Percentiles rank a stretch among this genome's conserved stretches.
Evolutionary conservation across 2,888 invertebrate genomes (phyloP).

Genomic region (Helobdella robusta): DNA sequence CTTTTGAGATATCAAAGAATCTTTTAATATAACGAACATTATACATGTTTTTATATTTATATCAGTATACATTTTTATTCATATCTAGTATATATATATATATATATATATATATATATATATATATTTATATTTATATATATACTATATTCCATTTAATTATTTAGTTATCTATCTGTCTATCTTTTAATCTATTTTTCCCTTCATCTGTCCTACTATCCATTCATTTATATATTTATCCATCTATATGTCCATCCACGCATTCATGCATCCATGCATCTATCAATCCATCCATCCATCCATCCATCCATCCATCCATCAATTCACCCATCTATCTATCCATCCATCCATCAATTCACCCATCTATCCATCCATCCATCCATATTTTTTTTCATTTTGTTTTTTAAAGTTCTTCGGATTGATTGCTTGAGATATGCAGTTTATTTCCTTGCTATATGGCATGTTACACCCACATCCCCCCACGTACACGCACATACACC

Average conservation of each 20-base stretch:
- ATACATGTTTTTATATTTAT: neutral
- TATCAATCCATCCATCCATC: slow-evolving; percentile 8
- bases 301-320: neutral
- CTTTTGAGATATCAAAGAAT: neutral
- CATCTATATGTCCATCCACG: slow-evolving; percentile 2
- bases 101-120: too few relatives aligned
- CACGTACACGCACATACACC: too few relatives aligned
- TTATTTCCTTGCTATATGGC: neutral
- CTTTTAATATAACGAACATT: neutral
- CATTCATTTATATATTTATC: neutral
- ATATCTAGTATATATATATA: neutral
- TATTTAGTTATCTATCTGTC: neutral
- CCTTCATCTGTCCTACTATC: neutral
- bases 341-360: too few relatives aligned
- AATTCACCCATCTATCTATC: too few relatives aligned
- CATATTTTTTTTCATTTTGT: neutral
- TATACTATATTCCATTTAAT: neutral
- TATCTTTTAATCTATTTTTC: neutral
- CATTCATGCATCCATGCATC: too few relatives aligned
- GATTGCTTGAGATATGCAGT: neutral
- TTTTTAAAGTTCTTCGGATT: neutral
- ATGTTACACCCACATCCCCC: neutral
- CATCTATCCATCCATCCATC: too few relatives aligned
- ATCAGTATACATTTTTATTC: neutral
- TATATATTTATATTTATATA: too few relatives aligned